Evolutionary conservation across 92 coral and sea anemone genomes (phyloP), one percentile per base, ranked within the genome.

Genomic region (Diadumene lineata): DNA sequence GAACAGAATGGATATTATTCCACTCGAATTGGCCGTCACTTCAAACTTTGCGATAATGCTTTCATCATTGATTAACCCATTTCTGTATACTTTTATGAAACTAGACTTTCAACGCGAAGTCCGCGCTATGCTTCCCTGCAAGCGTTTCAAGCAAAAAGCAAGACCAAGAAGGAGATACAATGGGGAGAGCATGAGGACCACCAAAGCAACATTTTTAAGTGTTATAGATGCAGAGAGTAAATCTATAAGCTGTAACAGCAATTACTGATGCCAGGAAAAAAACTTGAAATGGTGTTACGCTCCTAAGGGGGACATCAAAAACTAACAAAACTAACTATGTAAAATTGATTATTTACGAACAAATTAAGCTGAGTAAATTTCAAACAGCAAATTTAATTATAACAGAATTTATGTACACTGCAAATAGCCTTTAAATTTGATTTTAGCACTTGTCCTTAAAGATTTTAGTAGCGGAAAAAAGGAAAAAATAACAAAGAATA

Each of bases 61-160:
- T 0, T 82, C 87, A 0, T 86, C 91, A 7, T 27, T 86, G 81
- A 83, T 78, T 28, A 86, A 86, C 55, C 91, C 91, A 13, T 78
- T 86, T 34, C 75, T 86, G 34, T 86, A 86, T 66, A 84, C 87
- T 11, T 86, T 78, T 24, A 82, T 82, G 81, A 86, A 86, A 56
- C 60, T 81, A 13, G 91, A 86, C 56, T 82, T 86, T 74, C 80
- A 65, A 43, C 68, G 78, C 27, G 84, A 82, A 66, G 55, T 82
- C 6, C 72, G 34, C 31, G 73, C 73, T 33, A 65, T 76, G 32
- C 17, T 76, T 26, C 73, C 81, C n/a, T 60, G 79, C 31, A 74
- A 61, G 31, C 69, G 79, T 0, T 74, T 74, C 38, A 63, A 74
- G 62, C 22, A 60, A n/a, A 61, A 67, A 61, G 32, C 57, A 19